Base-by-base conservation (phyloP, 2,113 vertebrate species). In the Malurus alboscapulatus region DNA sequence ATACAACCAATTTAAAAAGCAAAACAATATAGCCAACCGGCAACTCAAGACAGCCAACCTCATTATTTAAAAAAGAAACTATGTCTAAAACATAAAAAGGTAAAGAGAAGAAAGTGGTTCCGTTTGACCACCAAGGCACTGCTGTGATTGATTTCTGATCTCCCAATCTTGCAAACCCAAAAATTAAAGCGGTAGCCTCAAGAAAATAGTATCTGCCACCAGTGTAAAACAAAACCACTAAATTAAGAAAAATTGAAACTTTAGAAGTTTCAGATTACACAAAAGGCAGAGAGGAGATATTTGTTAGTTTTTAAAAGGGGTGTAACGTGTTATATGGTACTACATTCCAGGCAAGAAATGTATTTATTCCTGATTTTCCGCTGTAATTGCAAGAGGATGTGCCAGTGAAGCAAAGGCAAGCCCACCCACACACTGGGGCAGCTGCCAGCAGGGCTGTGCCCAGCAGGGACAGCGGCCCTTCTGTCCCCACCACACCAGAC, bases 401-500 rank as follows among this genome's bases (percentile, higher is more conserved):
- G 57, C 30, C 61, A 81, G 48, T 4, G 73, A 22, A 24, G 7
- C 40, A 38, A n/a, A 34, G 30, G 6, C 42, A 42, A 73, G 59
- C 8, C 40, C 75, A 51, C 55, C 62, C 12, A 3, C 45, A 36
- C 30, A 7, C 14, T 32, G 71, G 48, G 66, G 3, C 44, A 12
- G 57, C 17, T 83, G 81, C 53, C 72, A 45, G 14, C 0, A 0
- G 50, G 36, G 65, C 80, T 69, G 79, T 5, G 11, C 38, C 36
- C 34, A 1, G 36, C 1, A 5, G 26, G 44, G 62, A 67, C 36
- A 13, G 44, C 3, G 0, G 32, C 59, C 25, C 24, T 53, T 45
- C 77, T 21, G 30, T 71, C 14, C 63, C 40, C 61, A 11, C 7
- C 0, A 0, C 57, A 4, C 4, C 9, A 2, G 45, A 7, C n/a